Evolutionary conservation across 1,140 invertebrate genomes (phyloP).

Genomic region (Coboldia fuscipes): DNA sequence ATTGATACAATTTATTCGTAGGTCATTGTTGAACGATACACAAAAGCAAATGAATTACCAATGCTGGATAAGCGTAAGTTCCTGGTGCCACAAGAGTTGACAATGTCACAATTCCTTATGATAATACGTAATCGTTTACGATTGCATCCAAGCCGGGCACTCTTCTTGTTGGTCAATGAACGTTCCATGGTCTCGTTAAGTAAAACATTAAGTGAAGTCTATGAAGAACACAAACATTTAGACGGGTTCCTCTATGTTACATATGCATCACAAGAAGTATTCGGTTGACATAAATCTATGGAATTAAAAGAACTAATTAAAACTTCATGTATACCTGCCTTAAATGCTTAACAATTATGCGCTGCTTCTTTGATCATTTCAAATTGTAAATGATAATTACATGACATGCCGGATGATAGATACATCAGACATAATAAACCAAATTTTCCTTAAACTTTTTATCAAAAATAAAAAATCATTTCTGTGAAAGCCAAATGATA

Average conservation of each 20-base stretch:
- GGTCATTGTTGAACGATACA: conserved; percentile 51
- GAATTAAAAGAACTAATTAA: no score
- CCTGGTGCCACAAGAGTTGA: conserved; percentile 56
- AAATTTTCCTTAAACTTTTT: no score
- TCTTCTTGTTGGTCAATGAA: conserved; percentile 66
- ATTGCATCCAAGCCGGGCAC: conserved; percentile 34
- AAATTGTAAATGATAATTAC: no score
- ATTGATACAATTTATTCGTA: conserved; percentile 16
- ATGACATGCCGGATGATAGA: no score
- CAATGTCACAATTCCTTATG: conserved; percentile 56
- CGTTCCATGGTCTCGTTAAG: conserved; percentile 23
- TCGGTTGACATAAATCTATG: no score
- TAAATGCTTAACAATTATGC: no score
- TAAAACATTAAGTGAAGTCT: conserved; percentile 55
- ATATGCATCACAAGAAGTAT: conserved; percentile 74
- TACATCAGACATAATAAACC: no score
- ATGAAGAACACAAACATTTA: conserved; percentile 46
- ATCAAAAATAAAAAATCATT: no score
- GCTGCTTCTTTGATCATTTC: no score
- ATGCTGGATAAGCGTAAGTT: conserved; percentile 53
- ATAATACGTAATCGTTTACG: conserved; percentile 40
- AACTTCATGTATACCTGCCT: no score
- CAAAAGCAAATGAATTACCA: conserved; percentile 43
- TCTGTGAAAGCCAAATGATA: no score
- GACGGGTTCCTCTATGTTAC: conserved; percentile 74